Evolutionary conservation across 2,113 vertebrate genomes (phyloP).

Genomic region (Phylloscopus trochilus): DNA sequence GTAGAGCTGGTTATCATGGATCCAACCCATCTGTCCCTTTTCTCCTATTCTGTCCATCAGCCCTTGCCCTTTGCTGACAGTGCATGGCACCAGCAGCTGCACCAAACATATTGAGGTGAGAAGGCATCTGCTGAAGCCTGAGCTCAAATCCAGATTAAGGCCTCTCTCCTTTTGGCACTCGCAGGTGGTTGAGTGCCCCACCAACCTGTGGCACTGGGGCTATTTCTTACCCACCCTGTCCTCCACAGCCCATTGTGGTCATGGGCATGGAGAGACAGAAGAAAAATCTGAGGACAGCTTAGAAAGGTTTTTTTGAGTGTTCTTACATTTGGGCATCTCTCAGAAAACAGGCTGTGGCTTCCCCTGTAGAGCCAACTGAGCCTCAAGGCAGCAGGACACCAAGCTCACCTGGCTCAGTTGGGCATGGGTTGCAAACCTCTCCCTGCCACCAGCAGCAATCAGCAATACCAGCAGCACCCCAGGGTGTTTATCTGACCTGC

Average conservation of each 20-base stretch:
- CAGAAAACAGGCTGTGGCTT: background rate
- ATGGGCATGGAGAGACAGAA: fast-evolving
- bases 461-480: background rate
- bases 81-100: background rate
- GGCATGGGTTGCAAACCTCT: background rate
- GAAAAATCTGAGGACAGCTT: background rate
- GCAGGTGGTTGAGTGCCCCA: background rate
- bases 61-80: background rate
- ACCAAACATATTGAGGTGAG: background rate
- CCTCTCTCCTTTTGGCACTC: too few species aligned
- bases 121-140: background rate
- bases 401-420: fast-evolving
- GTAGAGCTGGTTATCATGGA: fast-evolving
- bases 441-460: background rate
- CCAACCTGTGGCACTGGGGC: background rate
- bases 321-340: background rate
- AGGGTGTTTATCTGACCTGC: background rate
- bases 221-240: background rate
- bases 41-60: background rate
- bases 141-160: background rate
- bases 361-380: background rate
- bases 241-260: background rate
- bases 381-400: background rate
- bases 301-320: background rate
- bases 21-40: background rate